Base-by-base conservation (phyloP, 2,113 vertebrate genomes). In the Anarrhichthys ocellatus region DNA sequence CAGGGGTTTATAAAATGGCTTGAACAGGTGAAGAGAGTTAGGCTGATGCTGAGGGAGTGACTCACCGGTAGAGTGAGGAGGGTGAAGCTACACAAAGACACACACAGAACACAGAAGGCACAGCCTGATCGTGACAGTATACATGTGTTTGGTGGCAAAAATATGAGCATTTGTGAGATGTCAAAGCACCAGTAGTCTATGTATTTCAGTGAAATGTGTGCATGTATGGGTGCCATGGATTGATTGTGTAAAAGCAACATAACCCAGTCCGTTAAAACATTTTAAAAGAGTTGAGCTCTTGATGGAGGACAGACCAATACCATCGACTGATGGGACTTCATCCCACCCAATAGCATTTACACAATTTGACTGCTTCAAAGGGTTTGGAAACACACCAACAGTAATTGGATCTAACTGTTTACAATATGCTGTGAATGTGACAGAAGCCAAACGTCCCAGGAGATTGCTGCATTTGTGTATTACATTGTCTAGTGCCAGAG, bases 271-370 rank as follows among this genome's bases (percentile, higher is more conserved):
- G 3, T 62, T 59, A 56, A 42, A 71, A 40, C 27, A 71, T 44
- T 84, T 72, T 71, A 65, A 50, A 67, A 65, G 34, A 78, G 27
- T 22, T 56, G 27, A 78, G 65, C n/a, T 78, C 78, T 80, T 69
- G 56, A 81, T 73, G 48, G 64, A 78, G 64, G 64, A 9, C 72
- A 65, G 56, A 29, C 17, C 4, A 18, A 54, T 71, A 74, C 22
- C 42, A 56, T 72, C 32, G 42, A 63, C 44, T 66, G 70, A 82
- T 63, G 50, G 50, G 29, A 56, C 63, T 64, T 81, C 9, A 80
- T 73, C 50, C 24, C 27, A 27, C 69, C 22, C 3, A 64, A 71
- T 82, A 71, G 70, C 78, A 42, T 68, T 3, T 65, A 14, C n/a
- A 15, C 9, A 20, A 24, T 56, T 22, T 32, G 50, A 38, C 44